Base-by-base conservation (phyloP, 92 coral and sea anemone species). In the Actinernus sp. region DNA sequence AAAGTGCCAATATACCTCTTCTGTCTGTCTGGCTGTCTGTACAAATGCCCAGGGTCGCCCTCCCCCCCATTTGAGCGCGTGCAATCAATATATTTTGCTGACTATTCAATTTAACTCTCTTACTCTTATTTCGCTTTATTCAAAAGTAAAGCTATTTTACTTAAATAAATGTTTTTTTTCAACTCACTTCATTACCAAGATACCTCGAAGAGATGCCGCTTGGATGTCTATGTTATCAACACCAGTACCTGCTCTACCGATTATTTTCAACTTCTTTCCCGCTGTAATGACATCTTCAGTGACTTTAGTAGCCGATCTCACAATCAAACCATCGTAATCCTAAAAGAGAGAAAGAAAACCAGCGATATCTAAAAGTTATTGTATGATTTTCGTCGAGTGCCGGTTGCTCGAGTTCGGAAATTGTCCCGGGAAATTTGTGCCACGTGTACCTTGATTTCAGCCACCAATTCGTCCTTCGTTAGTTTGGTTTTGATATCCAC, bases 231-330 rank as follows among this genome's bases (percentile, higher is more conserved):
- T 94, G 74, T 91, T 94, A 43, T 94, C 98, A 3, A 94, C 98
- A 6, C 98, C 98, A 9, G 98, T 94, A 2, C 98, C 98, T 13
- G 98, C 98, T 26, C 98, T 87, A 41, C 98, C 98, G 46, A 94
- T 87, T 18, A 94, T 81, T 73, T 91, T 91, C 26, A 94, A 69
- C 19, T 84, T 90, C 58, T 80, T 91, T 3, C 95, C 98, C 25
- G 98, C 97, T 50, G 80, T 76, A 45, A 94, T 74, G 47, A 91
- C 98, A 43, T 94, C 98, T 38, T 73, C 90, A 23, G 97, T 90
- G 13, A 87, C 97, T 59, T 93, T 91, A 19, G 98, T 94, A 7
- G 98, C 98, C 44, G 98, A 94, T 55, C 98, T 89, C 16, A 94
- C 98, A 12, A 94, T 86, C 48, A 94, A 44, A 5, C 95, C 98